A percentile compares a stretch with the other conserved stretches of the same genome.
Evolutionary conservation across 1,140 invertebrate genomes (phyloP).

Genomic region (Chironomus striatipennis): DNA sequence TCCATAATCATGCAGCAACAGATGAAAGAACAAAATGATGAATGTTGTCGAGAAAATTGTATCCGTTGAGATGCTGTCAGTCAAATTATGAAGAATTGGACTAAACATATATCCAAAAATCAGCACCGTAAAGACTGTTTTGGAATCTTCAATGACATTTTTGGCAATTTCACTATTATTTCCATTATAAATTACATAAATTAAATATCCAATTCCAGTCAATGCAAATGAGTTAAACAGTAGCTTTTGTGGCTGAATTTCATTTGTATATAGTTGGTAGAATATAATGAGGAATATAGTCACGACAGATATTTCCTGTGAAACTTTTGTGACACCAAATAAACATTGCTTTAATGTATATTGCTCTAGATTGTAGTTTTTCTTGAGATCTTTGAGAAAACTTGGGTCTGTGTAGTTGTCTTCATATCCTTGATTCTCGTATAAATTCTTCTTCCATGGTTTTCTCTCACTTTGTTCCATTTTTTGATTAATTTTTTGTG

Average conservation of each 20-base stretch:
- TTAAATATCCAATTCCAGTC: slow-evolving; percentile 45
- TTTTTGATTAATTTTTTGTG: slow-evolving; percentile 24
- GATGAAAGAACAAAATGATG: slow-evolving; percentile 77
- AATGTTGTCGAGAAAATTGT: slow-evolving; percentile 89
- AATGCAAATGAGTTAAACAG: slow-evolving; percentile 46
- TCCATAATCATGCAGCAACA: slow-evolving; percentile 89
- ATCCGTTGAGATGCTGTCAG: slow-evolving; percentile 92
- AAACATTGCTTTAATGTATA: slow-evolving; percentile 59
- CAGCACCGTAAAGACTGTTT: slow-evolving; percentile 67
- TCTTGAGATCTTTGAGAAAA: slow-evolving; percentile 77
- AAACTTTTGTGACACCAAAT: slow-evolving; percentile 60
- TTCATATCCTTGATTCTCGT: slow-evolving; percentile 73
- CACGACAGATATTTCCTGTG: slow-evolving; percentile 65
- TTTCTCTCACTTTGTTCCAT: slow-evolving; percentile 29
- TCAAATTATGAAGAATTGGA: slow-evolving; percentile 87
- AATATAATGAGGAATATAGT: slow-evolving; percentile 67
- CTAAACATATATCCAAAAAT: slow-evolving; percentile 78
- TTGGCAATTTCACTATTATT: slow-evolving; percentile 27
- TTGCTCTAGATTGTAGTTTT: slow-evolving; percentile 69
- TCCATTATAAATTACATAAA: slow-evolving; percentile 35
- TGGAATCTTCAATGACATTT: slow-evolving; percentile 46
- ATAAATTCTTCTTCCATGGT: slow-evolving; percentile 81
- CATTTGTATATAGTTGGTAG: slow-evolving; percentile 60
- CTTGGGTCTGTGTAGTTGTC: slow-evolving; percentile 85
- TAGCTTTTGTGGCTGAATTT: slow-evolving; percentile 50